These are phyloP conservation scores for Zaprionus bogoriensis DNA, from an alignment of 2,888 invertebrate species.

Conservation along the genomic window DNA sequence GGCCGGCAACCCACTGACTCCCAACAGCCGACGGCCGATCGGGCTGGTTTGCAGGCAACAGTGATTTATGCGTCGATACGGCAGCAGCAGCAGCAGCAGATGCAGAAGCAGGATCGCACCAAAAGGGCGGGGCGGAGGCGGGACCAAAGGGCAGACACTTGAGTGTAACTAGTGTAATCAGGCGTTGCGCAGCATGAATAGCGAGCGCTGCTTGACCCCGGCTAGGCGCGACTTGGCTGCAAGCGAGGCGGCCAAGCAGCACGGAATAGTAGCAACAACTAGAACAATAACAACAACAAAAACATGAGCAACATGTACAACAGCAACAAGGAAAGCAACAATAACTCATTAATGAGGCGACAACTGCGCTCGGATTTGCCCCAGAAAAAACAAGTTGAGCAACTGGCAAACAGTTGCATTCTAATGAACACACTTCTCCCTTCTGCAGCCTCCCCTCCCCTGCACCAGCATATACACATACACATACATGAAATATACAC, in stretches of 20 bases:
- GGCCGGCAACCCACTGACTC: too few relatives aligned
- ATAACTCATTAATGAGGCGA: constrained; percentile 65
- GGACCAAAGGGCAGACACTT: constrained; percentile 24
- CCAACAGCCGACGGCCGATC: constrained; percentile 9
- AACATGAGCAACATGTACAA: constrained; percentile 16
- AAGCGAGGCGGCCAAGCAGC: constrained; percentile 18
- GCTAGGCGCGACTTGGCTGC: constrained; percentile 23
- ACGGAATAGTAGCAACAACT: constrained; percentile 23
- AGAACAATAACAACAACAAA: constrained; percentile 3
- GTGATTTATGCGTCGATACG: constrained; percentile 42
- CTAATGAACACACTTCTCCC: constrained; percentile 62
- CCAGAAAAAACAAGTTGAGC: constrained; percentile 14
- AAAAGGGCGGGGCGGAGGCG: background rate
- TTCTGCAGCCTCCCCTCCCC: too few relatives aligned
- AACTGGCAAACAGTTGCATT: constrained; percentile 57
- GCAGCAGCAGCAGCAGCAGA: background rate
- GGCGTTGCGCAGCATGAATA: constrained; percentile 40
- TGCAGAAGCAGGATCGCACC: background rate
- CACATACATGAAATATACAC: background rate
- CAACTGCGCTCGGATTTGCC: constrained; percentile 42
- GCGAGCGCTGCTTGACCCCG: background rate
- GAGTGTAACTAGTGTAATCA: constrained; percentile 52
- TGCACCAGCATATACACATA: background rate
- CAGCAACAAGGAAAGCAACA: constrained; percentile 33
- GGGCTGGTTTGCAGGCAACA: constrained; percentile 7